Percentiles rank a stretch among this genome's conserved stretches.
Conservation (phyloP, 2,888 invertebrate species). For the Ochropleura plecta region DNA sequence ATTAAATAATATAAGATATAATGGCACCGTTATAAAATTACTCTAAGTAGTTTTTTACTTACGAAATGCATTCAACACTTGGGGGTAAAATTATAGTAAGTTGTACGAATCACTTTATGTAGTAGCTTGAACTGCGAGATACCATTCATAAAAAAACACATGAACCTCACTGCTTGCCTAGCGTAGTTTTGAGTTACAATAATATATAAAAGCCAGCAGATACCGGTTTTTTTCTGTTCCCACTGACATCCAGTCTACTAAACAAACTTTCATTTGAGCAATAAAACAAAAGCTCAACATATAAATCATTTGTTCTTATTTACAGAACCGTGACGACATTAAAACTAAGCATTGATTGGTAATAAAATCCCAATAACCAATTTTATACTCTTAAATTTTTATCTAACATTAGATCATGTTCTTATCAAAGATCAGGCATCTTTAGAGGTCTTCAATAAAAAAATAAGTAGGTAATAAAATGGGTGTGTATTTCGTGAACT, state of each 20-base stretch:
- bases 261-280: not conserved
- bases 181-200: not conserved
- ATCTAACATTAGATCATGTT: slow-evolving; percentile 61
- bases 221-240: not conserved
- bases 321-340: slow-evolving; percentile 40
- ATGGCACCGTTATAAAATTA: not conserved
- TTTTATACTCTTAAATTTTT: slow-evolving; percentile 44
- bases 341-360: slow-evolving; percentile 55
- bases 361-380: slow-evolving; percentile 63
- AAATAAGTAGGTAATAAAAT: slow-evolving; percentile 59
- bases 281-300: slow-evolving; percentile 18
- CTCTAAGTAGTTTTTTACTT: not conserved
- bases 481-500: slow-evolving; percentile 48
- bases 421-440: slow-evolving; percentile 59
- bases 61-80: not conserved
- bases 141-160: no score
- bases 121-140: not conserved
- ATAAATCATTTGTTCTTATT: slow-evolving; percentile 51
- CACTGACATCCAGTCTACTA: not conserved
- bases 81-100: not conserved
- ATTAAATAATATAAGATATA: slow-evolving; percentile 21
- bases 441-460: slow-evolving; percentile 58
- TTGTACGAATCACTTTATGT: not conserved
- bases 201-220: not conserved
- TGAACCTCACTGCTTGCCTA: not conserved